These are phyloP conservation scores for Anarrhichthys ocellatus DNA, from an alignment of 2,113 vertebrate genomes.

Conservation along the genomic window DNA sequence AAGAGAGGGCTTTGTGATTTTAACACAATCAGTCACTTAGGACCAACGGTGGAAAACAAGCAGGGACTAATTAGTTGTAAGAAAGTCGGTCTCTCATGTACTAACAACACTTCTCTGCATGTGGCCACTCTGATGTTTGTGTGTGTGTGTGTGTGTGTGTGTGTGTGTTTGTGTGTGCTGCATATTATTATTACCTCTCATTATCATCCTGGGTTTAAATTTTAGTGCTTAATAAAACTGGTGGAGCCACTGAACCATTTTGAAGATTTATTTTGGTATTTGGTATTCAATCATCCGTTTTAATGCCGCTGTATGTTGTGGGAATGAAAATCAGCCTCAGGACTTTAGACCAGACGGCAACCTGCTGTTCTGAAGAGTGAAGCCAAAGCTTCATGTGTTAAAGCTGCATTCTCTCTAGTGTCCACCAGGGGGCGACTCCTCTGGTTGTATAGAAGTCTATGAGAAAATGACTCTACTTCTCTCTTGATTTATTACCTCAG, in stretches of 20 bases:
- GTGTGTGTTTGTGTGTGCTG: not conserved
- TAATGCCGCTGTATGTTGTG: not conserved
- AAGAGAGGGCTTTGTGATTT: not conserved
- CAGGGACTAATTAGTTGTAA: constrained; percentile 41
- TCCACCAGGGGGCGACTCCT: not conserved
- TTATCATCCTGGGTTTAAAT: constrained; percentile 5
- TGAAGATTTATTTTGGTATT: not conserved
- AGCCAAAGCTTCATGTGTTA: too few species aligned
- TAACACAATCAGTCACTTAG: constrained; percentile 4
- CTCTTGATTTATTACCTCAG: too few species aligned
- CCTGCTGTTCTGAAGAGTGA: too few species aligned
- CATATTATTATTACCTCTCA: not conserved
- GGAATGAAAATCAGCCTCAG: not conserved
- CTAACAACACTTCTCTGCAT: constrained; percentile 34
- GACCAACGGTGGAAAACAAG: constrained; percentile 30
- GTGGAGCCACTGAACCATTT: not conserved
- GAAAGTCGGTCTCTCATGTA: constrained; percentile 39
- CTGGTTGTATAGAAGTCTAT: too few species aligned
- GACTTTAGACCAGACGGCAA: not conserved
- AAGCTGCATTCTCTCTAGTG: not conserved
- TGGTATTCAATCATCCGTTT: not conserved
- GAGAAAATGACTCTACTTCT: too few species aligned
- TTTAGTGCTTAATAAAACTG: constrained; percentile 16
- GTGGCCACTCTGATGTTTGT: not conserved
- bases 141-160: constrained; percentile 5